A percentile compares a stretch with the other conserved stretches of the same genome.
Conservation (phyloP, 1,140 invertebrate genomes). For the Musca vetustissima region DNA sequence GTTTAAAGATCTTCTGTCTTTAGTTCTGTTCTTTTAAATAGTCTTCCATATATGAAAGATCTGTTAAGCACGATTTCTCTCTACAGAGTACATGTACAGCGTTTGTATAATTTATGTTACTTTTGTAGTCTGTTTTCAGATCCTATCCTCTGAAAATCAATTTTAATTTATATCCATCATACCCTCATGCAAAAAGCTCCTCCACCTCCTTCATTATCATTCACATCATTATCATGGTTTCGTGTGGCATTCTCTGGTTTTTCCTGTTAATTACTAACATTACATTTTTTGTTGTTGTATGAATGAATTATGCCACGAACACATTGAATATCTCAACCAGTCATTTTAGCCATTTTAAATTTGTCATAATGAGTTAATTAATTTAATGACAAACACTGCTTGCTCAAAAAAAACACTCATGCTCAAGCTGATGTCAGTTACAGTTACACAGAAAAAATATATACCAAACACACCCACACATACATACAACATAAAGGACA, state of each 20-base stretch:
- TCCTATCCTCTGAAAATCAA: no score
- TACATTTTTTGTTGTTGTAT: not conserved
- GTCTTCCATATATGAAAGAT: no score
- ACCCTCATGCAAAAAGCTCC: no score
- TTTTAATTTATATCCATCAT: no score
- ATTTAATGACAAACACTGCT: constrained; percentile 29
- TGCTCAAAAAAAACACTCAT: not conserved
- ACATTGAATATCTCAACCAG: not conserved
- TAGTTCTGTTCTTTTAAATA: no score
- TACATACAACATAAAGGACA: not conserved
- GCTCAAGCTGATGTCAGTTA: not conserved
- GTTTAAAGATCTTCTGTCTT: no score
- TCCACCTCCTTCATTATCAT: not conserved
- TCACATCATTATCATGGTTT: not conserved
- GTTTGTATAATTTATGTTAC: no score
- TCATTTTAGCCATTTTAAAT: constrained; percentile 27
- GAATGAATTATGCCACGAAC: no score
- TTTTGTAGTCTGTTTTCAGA: no score
- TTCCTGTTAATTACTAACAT: not conserved
- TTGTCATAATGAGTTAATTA: constrained; percentile 33
- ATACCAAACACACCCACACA: not conserved
- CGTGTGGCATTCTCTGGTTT: not conserved
- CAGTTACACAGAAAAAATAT: not conserved
- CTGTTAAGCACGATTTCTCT: no score
- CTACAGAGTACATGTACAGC: no score